These are phyloP conservation scores for Boloria selene DNA, from an alignment of 2,888 invertebrate genomes.

Conservation along the genomic window DNA sequence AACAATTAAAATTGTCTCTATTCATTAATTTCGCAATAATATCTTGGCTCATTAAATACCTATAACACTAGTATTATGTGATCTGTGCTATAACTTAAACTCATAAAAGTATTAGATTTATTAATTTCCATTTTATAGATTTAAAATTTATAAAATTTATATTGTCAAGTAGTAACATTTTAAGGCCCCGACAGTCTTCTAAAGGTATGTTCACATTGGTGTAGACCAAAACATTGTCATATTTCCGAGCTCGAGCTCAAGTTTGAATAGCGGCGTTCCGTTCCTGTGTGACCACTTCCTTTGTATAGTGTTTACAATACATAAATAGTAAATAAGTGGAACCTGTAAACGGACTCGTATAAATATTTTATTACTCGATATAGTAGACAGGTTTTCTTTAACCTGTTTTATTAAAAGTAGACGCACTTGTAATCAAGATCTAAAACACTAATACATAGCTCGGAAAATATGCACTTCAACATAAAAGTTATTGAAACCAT, in stretches of 20 bases:
- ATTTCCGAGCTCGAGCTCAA: slow-evolving; percentile 62
- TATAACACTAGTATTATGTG: no score
- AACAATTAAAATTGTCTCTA: neutral
- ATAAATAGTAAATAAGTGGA: slow-evolving; percentile 68
- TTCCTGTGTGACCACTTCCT: slow-evolving; percentile 65
- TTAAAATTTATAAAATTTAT: slow-evolving; percentile 7
- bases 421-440: neutral
- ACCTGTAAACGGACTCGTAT: slow-evolving; percentile 66
- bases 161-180: slow-evolving; percentile 47
- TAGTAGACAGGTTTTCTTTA: slow-evolving; percentile 24
- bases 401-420: slow-evolving; percentile 8
- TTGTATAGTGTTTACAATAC: slow-evolving; percentile 65
- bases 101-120: no score
- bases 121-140: no score
- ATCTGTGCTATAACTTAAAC: no score
- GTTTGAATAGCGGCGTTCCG: slow-evolving; percentile 60
- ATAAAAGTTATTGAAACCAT: no score
- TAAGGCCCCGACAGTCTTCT: slow-evolving; percentile 54
- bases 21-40: no score
- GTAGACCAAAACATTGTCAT: slow-evolving; percentile 73
- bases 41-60: no score
- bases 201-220: slow-evolving; percentile 71
- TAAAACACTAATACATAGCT: neutral
- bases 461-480: no score
- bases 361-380: slow-evolving; percentile 60